Conservation (phyloP, 2,888 invertebrate genomes). For the Bombyx huttoni region DNA sequence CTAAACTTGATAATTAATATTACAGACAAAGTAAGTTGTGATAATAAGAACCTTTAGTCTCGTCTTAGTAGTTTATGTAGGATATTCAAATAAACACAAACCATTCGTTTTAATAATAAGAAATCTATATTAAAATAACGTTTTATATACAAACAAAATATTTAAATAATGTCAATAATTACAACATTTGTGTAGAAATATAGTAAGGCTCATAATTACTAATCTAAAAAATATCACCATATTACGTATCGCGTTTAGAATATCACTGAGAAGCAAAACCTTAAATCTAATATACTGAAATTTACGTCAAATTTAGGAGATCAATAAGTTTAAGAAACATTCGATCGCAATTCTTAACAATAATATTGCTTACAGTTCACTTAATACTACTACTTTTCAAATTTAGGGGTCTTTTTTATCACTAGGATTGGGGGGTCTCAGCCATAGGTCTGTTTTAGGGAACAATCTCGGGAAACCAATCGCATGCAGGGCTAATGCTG, state of each 20-base stretch:
- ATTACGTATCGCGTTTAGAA: conserved; percentile 62
- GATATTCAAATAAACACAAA: conserved; percentile 1
- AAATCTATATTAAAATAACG: conserved; percentile 40
- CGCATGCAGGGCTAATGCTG: conserved; percentile 47
- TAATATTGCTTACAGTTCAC: conserved; percentile 5
- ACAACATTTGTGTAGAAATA: conserved; percentile 24
- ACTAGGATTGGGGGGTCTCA: conserved; percentile 35
- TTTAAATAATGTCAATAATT: conserved; percentile 37
- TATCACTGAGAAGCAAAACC: conserved; percentile 50
- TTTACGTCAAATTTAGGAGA: conserved; percentile 48
- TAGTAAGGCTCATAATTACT: conserved; percentile 53
- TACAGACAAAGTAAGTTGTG: no score
- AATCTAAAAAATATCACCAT: conserved; percentile 58
- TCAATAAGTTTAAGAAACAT: conserved; percentile 45
- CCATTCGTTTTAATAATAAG: conserved; percentile 10
- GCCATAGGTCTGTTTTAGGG: conserved; percentile 59
- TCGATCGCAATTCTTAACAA: conserved; percentile 20
- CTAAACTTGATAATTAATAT: no score
- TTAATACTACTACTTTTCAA: conserved; percentile 11
- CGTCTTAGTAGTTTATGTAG: no score
- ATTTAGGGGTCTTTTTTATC: conserved; percentile 39
- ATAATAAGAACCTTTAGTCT: no score
- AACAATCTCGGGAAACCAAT: conserved; percentile 52
- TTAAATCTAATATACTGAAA: conserved; percentile 31
- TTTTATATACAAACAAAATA: conserved; percentile 45